Conservation (phyloP, 2,113 vertebrate genomes). For the Callopanchax toddi region DNA sequence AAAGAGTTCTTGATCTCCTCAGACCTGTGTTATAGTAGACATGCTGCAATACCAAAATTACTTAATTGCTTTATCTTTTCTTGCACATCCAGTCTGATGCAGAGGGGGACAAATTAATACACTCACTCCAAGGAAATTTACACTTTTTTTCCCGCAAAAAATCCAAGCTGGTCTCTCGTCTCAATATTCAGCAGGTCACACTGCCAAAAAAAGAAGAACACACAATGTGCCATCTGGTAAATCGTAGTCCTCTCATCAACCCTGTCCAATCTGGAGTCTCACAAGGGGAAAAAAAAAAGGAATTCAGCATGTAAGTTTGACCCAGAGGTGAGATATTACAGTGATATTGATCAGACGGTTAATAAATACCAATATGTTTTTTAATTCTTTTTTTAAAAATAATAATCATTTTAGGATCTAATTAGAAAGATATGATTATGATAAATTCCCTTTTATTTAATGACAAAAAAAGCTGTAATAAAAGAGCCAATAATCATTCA, state of each 20-base stretch:
- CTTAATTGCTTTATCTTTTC: slow-evolving; percentile 4
- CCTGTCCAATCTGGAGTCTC: slow-evolving; percentile 69
- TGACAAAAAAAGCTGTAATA: not conserved
- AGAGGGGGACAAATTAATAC: slow-evolving; percentile 53
- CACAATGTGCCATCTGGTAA: slow-evolving; percentile 80
- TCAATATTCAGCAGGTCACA: slow-evolving; percentile 74
- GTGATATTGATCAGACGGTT: slow-evolving; percentile 26
- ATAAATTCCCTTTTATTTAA: slow-evolving; percentile 1
- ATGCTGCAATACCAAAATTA: not conserved
- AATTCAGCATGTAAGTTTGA: slow-evolving; percentile 54
- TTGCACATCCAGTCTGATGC: slow-evolving; percentile 32
- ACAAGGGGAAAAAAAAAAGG: slow-evolving; percentile 26
- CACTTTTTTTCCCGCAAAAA: slow-evolving; percentile 43
- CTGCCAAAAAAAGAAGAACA: slow-evolving; percentile 74
- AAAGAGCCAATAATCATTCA: slow-evolving; percentile 30
- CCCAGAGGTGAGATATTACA: slow-evolving; percentile 45
- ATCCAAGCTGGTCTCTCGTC: slow-evolving; percentile 65
- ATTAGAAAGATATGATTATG: not conserved
- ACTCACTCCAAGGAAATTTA: slow-evolving; percentile 60
- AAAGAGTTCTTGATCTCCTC: slow-evolving; percentile 6
- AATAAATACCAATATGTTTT: slow-evolving; percentile 17
- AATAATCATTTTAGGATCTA: not conserved
- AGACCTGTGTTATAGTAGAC: slow-evolving; percentile 12
- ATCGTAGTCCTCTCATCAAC: slow-evolving; percentile 66
- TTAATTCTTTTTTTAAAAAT: not conserved